Evolutionary conservation across 2,888 invertebrate species (phyloP).

Genomic region (Lobophora halterata): DNA sequence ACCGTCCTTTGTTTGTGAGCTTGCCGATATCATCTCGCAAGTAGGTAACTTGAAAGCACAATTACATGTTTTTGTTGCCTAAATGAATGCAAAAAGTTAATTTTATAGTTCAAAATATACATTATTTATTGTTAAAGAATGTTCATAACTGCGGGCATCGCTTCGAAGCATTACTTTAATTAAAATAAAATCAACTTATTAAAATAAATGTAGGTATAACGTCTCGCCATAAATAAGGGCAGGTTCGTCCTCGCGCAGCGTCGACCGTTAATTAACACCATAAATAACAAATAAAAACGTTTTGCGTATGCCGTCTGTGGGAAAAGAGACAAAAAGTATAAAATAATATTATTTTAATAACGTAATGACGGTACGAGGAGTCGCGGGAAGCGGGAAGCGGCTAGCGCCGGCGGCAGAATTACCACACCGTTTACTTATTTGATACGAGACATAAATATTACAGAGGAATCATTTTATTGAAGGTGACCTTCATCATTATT

Average conservation of each 20-base stretch:
- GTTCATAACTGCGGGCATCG: neutral
- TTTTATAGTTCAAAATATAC: no score
- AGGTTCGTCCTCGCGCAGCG: slow-evolving; percentile 19
- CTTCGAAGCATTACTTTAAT: slow-evolving; percentile 3
- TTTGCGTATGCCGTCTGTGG: slow-evolving; percentile 16
- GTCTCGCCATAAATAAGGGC: slow-evolving; percentile 18
- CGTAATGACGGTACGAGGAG: slow-evolving; percentile 42
- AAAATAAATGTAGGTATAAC: slow-evolving; percentile 6
- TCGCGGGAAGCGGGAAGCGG: slow-evolving; percentile 4
- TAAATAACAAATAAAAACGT: slow-evolving; percentile 50
- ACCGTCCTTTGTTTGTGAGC: slow-evolving; percentile 1
- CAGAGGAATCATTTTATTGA: neutral
- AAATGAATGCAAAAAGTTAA: neutral
- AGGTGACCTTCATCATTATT: no score
- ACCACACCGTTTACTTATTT: slow-evolving; percentile 6
- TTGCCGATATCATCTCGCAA: slow-evolving; percentile 1
- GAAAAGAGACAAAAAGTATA: slow-evolving; percentile 43
- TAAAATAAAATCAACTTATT: slow-evolving; percentile 1
- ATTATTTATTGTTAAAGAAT: no score
- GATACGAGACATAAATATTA: slow-evolving; percentile 1
- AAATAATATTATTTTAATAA: slow-evolving; percentile 51
- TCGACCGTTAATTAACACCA: slow-evolving; percentile 50
- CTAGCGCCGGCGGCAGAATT: slow-evolving; percentile 13
- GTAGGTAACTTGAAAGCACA: neutral
- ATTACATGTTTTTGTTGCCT: neutral